Evolutionary conservation across 2,113 vertebrate genomes (phyloP), one percentile per base, ranked within the genome.

Genomic region (Murina feae): DNA sequence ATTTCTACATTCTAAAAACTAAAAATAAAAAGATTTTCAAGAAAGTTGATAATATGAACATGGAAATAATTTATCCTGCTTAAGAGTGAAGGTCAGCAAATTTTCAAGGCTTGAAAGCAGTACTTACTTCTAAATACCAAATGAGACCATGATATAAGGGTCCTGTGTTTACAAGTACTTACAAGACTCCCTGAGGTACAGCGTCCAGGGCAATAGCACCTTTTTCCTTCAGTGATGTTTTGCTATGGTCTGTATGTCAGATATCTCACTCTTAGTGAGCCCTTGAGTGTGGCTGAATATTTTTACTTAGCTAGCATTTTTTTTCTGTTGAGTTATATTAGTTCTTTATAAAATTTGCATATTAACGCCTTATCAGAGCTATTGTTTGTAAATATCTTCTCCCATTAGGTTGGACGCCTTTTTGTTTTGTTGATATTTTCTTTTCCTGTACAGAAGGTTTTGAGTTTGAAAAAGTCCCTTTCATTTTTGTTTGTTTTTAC

Each of bases 121-220:
- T 65, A 42, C 35, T 66, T 65, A 42, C 32, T 71, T 60, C 32
- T 95, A 85, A 96, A 97, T 89, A 92, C 49, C 74, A 87, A 94
- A 93, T 80, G 76, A 91, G n/a, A 39, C 86, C 76, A n/a, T 88
- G 76, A 85, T 85, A 90, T 94, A 88, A 75, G 47, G 87, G 78
- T 89, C 39, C 74, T 94, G 85, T 88, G 66, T 90, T 87, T 82
- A 78, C 94, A 93, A 94, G 42, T 76, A 78, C 72, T 97, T 78
- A 71, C 16, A 78, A 47, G 76, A 47, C 49, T 95, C 39, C 39
- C 13, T 86, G 20, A 93, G 42, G 63, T 75, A 81, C 28, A 25
- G 81, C 95, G 74, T 2, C 20, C 47, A 85, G 69, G 23, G 90
- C 66, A 76, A 21, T 8, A 90, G 63, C 60, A 86, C 53, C 83